Evolutionary conservation across 2,888 invertebrate genomes (phyloP).

Genomic region (Scaptomyza parva): DNA sequence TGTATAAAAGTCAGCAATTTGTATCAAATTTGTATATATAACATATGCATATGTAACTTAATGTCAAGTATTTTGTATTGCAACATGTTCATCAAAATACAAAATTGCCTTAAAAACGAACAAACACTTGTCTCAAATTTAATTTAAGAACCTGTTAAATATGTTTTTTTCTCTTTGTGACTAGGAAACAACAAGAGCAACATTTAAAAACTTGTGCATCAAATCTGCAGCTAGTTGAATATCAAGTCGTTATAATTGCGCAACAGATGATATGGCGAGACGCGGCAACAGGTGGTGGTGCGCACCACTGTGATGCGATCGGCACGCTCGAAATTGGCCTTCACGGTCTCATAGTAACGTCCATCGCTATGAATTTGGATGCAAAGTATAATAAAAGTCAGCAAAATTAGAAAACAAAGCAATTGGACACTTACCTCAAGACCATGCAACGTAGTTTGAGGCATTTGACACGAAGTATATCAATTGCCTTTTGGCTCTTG

Average conservation of each 20-base stretch:
- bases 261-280: conserved; percentile 96
- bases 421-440: conserved; percentile 89
- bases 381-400: neutral
- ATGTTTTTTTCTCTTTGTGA: conserved; percentile 9
- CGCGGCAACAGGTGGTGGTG: conserved; percentile 97
- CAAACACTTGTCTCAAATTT: conserved; percentile 10
- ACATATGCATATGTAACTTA: conserved; percentile 49
- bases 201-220: conserved; percentile 1
- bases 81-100: conserved; percentile 55
- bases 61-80: conserved; percentile 54
- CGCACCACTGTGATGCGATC: conserved; percentile 98
- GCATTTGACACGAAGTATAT: conserved; percentile 97
- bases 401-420: neutral
- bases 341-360: conserved; percentile 99
- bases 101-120: conserved; percentile 53
- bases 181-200: conserved; percentile 26
- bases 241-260: conserved; percentile 97
- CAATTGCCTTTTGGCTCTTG: conserved; percentile 99
- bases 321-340: conserved; percentile 99
- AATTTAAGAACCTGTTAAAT: conserved; percentile 7
- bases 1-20: conserved; percentile 46
- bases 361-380: conserved; percentile 90
- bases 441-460: conserved; percentile 96
- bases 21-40: conserved; percentile 57
- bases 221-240: conserved; percentile 90